Percentiles rank a stretch among this genome's conserved stretches.
These are phyloP conservation scores for Drosophila neocordata DNA, from an alignment of 1,140 invertebrate species.

Conservation along the genomic window DNA sequence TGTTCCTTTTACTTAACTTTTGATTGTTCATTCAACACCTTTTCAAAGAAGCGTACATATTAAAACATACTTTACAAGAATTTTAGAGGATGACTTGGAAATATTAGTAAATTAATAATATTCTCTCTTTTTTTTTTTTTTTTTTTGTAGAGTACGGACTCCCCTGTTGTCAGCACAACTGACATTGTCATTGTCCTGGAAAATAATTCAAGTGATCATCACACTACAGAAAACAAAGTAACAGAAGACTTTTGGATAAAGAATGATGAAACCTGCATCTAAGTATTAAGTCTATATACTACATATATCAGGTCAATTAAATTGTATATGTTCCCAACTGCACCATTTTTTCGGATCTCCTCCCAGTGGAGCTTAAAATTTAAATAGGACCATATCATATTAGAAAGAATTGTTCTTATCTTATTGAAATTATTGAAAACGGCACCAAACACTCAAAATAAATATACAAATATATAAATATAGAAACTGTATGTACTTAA, in stretches of 20 bases:
- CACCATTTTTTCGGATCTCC: slow-evolving; percentile 1
- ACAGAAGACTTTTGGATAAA: slow-evolving; percentile 16
- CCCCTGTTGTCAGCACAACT: slow-evolving; percentile 9
- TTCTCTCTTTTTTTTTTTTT: too few relatives aligned
- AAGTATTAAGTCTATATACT: slow-evolving; percentile 4
- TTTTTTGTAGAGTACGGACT: slow-evolving; percentile 7
- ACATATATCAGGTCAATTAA: not conserved
- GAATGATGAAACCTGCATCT: slow-evolving; percentile 17
- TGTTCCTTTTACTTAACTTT: too few relatives aligned
- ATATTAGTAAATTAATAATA: not conserved
- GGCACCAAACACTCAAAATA: not conserved
- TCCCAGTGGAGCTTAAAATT: not conserved
- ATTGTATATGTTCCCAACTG: not conserved
- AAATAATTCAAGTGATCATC: slow-evolving; percentile 10
- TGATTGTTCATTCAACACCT: too few relatives aligned
- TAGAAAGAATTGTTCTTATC: not conserved
- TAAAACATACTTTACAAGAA: too few relatives aligned
- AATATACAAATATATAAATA: not conserved
- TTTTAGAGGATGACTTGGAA: too few relatives aligned
- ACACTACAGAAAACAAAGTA: slow-evolving; percentile 3
- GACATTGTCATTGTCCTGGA: slow-evolving; percentile 13
- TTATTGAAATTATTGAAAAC: not conserved
- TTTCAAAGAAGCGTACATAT: too few relatives aligned
- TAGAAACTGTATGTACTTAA: too few relatives aligned
- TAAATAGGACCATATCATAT: not conserved